Base-by-base conservation (phyloP, 2,113 vertebrate genomes). In the Cyprinodon variegatus region DNA sequence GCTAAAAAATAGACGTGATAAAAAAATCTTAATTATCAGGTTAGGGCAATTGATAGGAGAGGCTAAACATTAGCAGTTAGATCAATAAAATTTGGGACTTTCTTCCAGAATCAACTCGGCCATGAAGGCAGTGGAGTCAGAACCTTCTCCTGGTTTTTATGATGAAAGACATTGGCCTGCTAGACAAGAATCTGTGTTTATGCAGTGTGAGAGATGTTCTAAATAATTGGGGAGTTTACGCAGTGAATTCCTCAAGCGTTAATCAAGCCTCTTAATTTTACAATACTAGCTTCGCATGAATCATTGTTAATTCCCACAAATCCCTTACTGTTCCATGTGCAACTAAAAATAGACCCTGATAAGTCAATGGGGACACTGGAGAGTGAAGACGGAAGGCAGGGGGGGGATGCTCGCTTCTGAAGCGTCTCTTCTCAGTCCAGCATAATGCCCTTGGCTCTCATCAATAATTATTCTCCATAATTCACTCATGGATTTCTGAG, bases 301-400 rank as follows among this genome's bases (percentile, higher is more conserved):
- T 90, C 90, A 89, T 81, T 78, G 87, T 89, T 88, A 89, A 90
- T 90, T 91, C 88, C 86, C 81, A 78, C 76, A 72, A 91, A 91
- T 88, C 82, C 86, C 82, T 86, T 88, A 86, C 89, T 74, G 79
- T 81, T 92, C 79, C 88, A 70, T 63, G 81, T 82, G 83, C 82
- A 79, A 83, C 90, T 91, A 90, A 87, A 93, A 91, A 92, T 91
- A 90, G 90, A 65, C 76, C 65, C 81, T 84, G 88, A 90, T 90
- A 85, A 90, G 90, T 91, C 87, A 89, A 89, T 89, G 83, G 85
- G 85, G 88, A 88, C 89, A 75, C 78, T 85, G 29, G 43, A 76
- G 87, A 91, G 78, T 80, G 86, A 84, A 81, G 85, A 86, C 60
- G 78, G 62, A 43, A 13, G 50, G 43, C 17, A 10, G 46, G 61